These are phyloP conservation scores for Hydractinia echinata DNA, from an alignment of 30 jellyfish, hydroid and myxozoan species.

Conservation along the genomic window DNA sequence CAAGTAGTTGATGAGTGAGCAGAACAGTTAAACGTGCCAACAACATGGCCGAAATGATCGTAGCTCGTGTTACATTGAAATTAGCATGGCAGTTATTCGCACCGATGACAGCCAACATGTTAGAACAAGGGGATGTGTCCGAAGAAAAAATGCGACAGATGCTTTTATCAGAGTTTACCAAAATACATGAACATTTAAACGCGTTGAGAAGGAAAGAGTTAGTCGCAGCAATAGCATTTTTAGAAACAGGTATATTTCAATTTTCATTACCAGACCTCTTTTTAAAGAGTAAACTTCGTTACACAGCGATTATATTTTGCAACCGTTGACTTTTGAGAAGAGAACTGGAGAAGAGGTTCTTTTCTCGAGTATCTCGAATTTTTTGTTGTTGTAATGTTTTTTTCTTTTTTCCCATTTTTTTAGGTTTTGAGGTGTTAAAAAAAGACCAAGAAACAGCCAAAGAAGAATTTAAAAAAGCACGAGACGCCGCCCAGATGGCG, in stretches of 20 bases:
- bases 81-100: conserved; percentile 87
- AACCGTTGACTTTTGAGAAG: too few relatives aligned
- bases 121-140: conserved; percentile 75
- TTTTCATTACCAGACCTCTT: background rate
- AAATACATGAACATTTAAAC: conserved; percentile 67
- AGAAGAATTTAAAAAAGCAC: conserved; percentile 75
- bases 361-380: background rate
- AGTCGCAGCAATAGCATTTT: conserved; percentile 72
- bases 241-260: conserved; percentile 53
- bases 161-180: conserved; percentile 70
- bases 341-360: background rate
- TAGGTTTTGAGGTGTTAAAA: conserved; percentile 52
- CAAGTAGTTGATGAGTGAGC: too few relatives aligned
- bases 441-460: conserved; percentile 53
- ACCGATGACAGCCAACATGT: conserved; percentile 58
- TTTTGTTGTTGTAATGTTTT: background rate
- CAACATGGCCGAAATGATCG: conserved; percentile 66
- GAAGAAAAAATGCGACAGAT: conserved; percentile 76
- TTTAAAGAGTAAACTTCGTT: background rate
- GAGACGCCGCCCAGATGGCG: conserved; percentile 92
- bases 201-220: conserved; percentile 84
- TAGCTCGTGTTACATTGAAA: conserved; percentile 49
- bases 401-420: background rate
- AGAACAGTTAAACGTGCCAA: too few relatives aligned
- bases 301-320: too few relatives aligned